Base-by-base conservation (phyloP, 2,113 vertebrate genomes). In the Pseudopodoces humilis region DNA sequence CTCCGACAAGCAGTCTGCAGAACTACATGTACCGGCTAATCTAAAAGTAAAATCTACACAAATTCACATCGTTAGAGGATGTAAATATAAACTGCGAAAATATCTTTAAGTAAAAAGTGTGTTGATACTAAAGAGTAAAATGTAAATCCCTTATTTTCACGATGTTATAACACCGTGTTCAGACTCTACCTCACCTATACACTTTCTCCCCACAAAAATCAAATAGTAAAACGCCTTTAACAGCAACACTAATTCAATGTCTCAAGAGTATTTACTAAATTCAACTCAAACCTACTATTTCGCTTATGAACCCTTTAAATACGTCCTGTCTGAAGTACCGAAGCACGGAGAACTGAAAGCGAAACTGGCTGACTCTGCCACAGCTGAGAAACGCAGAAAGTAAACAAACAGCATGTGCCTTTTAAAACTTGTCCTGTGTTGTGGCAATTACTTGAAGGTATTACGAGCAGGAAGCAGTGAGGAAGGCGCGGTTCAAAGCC, bases 361-460 rank as follows among this genome's bases (percentile, higher is more conserved):
- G 81, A 93, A 93, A 95, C 59, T 5, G 39, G 6, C 16, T 62
- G 14, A 0, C 22, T 5, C 30, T 10, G 64, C 70, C 83, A 16
- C 23, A 47, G 24, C 81, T 2, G 46, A 11, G 44, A 50, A 52
- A 65, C 2, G 13, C 25, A 1, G 37, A 13, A 2, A 56, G 75
- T 13, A 56, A 72, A 71, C 70, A 46, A 28, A 2, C 77, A 9
- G 18, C 50, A 21, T 43, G 81, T 2, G 60, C 39, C 69, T 69
- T 35, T 47, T 6, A 4, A 49, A 30, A 14, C 6, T 1, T 0
- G 13, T 5, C 6, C 64, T 2, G 39, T 0, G 69, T 46, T 1
- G 4, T 1, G 39, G 52, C 80, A 11, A 15, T 4, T 5, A 37
- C 52, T 43, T 1, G 13, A 10, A 39, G n/a, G 19, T 6, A 25